phyloP scores from a whole-genome alignment of 1,140 invertebrate species.

The Drosophila bocqueti region DNA sequence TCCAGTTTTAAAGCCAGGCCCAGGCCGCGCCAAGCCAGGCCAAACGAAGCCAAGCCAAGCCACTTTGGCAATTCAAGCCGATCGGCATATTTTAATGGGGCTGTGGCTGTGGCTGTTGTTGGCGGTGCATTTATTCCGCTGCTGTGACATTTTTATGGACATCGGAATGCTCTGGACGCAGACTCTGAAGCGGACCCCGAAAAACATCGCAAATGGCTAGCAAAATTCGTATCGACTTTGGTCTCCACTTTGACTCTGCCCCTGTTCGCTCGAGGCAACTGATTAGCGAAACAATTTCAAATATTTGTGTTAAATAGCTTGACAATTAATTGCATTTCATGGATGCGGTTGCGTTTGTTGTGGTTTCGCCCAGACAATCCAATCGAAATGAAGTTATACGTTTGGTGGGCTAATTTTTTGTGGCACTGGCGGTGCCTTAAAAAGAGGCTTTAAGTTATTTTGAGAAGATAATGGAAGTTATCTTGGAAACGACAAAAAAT shows the following conservation, averaged over 20 bases:
- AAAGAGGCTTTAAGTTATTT: constrained; percentile 22
- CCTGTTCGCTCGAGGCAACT: constrained; percentile 43
- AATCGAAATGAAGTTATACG: constrained; percentile 56
- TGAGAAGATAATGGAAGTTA: constrained; percentile 7
- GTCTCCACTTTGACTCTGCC: constrained; percentile 60
- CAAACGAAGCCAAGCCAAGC: constrained; percentile 17
- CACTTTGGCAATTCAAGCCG: constrained; percentile 65
- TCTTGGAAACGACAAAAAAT: background rate
- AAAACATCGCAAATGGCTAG: constrained; percentile 24
- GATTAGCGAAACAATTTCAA: constrained; percentile 69
- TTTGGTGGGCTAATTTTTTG: constrained; percentile 24
- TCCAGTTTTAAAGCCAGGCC: constrained; percentile 46
- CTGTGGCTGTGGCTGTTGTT: constrained; percentile 45
- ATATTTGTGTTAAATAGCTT: constrained; percentile 72
- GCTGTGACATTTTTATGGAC: constrained; percentile 82
- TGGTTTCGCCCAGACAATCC: constrained; percentile 28
- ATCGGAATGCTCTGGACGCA: constrained; percentile 60
- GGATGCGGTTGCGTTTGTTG: constrained; percentile 55
- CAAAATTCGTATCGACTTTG: constrained; percentile 22
- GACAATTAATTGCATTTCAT: constrained; percentile 68
- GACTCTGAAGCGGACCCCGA: constrained; percentile 25
- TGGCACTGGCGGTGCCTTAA: constrained; percentile 52
- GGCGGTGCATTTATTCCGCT: constrained; percentile 20
- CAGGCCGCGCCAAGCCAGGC: constrained; percentile 24
- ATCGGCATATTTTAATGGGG: constrained; percentile 55